Conservation (phyloP, 2,113 vertebrate species). For the Nerophis lumbriciformis region DNA sequence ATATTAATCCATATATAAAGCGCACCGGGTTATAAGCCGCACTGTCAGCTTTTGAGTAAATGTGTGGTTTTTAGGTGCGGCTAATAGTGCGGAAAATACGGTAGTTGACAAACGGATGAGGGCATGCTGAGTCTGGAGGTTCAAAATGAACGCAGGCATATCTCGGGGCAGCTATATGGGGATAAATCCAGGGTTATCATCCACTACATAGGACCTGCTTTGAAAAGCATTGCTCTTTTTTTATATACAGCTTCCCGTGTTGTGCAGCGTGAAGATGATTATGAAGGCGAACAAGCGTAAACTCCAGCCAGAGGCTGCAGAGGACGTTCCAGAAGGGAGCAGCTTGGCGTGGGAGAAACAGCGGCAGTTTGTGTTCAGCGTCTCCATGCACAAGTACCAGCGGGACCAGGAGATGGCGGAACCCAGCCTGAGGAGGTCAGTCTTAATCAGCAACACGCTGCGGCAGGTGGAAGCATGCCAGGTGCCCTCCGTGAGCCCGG, state of each 20-base stretch:
- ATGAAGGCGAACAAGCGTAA: conserved; percentile 77
- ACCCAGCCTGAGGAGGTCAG: conserved; percentile 71
- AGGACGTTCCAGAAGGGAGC: conserved; percentile 41
- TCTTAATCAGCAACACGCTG: conserved; percentile 81
- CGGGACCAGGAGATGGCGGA: conserved; percentile 65
- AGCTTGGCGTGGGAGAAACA: conserved; percentile 56
- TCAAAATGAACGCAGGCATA: no score
- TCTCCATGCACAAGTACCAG: conserved; percentile 78
- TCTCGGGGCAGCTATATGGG: no score
- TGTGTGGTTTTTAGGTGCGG: no score
- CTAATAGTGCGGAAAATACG: no score
- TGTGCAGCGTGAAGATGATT: conserved; percentile 67
- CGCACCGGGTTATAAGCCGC: no score
- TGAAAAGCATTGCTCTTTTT: background rate
- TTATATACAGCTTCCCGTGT: background rate
- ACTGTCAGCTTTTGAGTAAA: no score
- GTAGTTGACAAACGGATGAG: no score
- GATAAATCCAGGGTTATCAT: no score
- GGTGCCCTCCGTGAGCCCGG: background rate
- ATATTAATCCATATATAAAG: no score
- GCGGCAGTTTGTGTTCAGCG: conserved; percentile 76
- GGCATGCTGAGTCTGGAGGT: no score
- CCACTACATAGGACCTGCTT: background rate
- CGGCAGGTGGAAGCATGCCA: conserved; percentile 54
- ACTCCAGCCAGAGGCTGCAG: conserved; percentile 29